Evolutionary conservation across 92 coral and sea anemone species (phyloP).

Genomic region (Virgularia gustaviana): DNA sequence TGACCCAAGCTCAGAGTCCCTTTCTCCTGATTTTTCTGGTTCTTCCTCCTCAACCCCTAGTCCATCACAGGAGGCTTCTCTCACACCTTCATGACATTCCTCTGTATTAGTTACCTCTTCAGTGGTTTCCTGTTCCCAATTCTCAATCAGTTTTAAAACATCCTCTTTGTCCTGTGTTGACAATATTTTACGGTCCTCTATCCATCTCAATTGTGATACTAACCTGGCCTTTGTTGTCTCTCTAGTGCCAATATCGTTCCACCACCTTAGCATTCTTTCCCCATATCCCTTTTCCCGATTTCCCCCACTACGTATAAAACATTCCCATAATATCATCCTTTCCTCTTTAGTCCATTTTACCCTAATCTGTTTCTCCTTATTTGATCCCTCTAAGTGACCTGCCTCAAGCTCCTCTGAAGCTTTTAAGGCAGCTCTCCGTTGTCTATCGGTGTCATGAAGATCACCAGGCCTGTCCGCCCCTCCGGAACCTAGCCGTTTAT

Average conservation of each 20-base stretch:
- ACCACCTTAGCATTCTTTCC: slow-evolving; percentile 21
- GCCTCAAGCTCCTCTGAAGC: no score
- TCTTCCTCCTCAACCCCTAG: no score
- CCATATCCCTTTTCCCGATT: slow-evolving; percentile 4
- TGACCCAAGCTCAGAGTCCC: slow-evolving; percentile 19
- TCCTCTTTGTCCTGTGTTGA: neutral
- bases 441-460: no score
- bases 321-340: neutral
- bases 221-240: slow-evolving; percentile 28
- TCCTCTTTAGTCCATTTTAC: neutral
- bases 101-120: neutral
- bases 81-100: no score
- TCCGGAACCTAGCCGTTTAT: no score
- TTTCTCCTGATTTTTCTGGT: neutral
- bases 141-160: no score
- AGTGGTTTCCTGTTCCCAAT: no score
- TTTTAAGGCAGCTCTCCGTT: no score
- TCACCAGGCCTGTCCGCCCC: no score
- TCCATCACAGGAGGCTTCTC: no score
- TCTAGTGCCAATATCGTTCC: slow-evolving; percentile 40
- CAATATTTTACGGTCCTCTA: neutral
- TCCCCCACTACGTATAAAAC: neutral
- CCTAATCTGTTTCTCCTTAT: no score
- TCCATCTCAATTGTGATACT: neutral
- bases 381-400: no score